These are phyloP conservation scores for Coenonympha arcania DNA, from an alignment of 2,888 invertebrate genomes.

Conservation along the genomic window DNA sequence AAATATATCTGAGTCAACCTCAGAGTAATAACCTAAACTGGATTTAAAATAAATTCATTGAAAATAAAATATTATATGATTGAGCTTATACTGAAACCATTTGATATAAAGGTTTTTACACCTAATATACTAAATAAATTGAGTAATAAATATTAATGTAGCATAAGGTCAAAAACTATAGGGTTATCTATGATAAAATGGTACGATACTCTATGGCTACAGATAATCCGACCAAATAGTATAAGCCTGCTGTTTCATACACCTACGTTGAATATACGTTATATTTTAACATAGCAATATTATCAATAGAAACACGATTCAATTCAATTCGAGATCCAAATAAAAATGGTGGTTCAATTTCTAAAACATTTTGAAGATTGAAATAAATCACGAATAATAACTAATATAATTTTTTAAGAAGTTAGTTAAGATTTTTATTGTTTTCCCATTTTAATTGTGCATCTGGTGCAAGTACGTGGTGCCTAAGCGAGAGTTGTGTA, in stretches of 20 bases:
- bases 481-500: conserved; percentile 57
- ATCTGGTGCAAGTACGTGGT: conserved; percentile 55
- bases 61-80: too few relatives aligned
- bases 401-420: conserved; percentile 34
- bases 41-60: too few relatives aligned
- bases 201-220: conserved; percentile 10
- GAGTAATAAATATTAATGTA: too few relatives aligned
- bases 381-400: conserved; percentile 39
- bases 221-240: conserved; percentile 37
- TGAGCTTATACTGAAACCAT: too few relatives aligned
- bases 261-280: not conserved
- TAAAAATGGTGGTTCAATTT: conserved; percentile 73
- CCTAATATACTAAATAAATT: too few relatives aligned
- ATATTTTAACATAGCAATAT: conserved; percentile 22
- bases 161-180: too few relatives aligned
- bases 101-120: too few relatives aligned
- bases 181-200: too few relatives aligned
- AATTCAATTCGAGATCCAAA: conserved; percentile 59
- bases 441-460: conserved; percentile 37
- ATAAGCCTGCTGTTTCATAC: conserved; percentile 20
- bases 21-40: too few relatives aligned
- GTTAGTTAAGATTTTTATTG: conserved; percentile 39
- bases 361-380: conserved; percentile 52
- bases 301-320: conserved; percentile 49
- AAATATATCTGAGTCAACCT: too few relatives aligned